These are phyloP conservation scores for Trochalopteron elliotii DNA, from an alignment of 2,113 vertebrate species.

Conservation along the genomic window DNA sequence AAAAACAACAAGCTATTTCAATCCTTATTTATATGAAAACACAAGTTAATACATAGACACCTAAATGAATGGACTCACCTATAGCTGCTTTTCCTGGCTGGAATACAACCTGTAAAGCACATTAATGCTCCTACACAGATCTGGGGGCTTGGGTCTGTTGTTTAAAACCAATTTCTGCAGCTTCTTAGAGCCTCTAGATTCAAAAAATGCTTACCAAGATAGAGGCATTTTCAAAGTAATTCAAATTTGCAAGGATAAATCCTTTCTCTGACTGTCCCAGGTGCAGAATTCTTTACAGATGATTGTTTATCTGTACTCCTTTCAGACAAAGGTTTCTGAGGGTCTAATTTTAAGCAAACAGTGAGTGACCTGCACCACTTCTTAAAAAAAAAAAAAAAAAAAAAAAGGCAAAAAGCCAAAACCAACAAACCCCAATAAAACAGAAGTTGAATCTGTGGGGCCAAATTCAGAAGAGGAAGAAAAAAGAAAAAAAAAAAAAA, in stretches of 20 bases:
- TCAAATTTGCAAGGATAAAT: neutral
- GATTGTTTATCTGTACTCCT: neutral
- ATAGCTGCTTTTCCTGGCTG: neutral
- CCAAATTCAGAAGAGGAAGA: conserved; percentile 60
- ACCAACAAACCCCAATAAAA: conserved; percentile 11
- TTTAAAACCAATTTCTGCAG: neutral
- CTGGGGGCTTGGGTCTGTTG: neutral
- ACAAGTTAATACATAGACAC: neutral
- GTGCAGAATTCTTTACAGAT: neutral
- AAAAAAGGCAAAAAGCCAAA: neutral
- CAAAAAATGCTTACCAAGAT: neutral
- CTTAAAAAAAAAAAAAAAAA: conserved; percentile 31
- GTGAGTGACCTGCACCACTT: conserved; percentile 43
- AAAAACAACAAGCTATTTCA: neutral
- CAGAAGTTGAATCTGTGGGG: conserved; percentile 62
- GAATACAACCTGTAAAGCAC: neutral
- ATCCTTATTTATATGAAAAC: neutral
- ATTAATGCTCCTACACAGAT: neutral
- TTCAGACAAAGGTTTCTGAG: conserved; percentile 39
- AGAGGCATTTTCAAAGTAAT: neutral
- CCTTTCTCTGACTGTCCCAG: neutral
- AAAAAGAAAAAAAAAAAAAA: neutral
- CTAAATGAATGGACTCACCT: neutral
- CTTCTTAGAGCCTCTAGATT: neutral
- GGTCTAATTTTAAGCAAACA: conserved; percentile 51